These are phyloP conservation scores for Drosophila burlai DNA, from an alignment of 1,140 invertebrate species.

Conservation along the genomic window DNA sequence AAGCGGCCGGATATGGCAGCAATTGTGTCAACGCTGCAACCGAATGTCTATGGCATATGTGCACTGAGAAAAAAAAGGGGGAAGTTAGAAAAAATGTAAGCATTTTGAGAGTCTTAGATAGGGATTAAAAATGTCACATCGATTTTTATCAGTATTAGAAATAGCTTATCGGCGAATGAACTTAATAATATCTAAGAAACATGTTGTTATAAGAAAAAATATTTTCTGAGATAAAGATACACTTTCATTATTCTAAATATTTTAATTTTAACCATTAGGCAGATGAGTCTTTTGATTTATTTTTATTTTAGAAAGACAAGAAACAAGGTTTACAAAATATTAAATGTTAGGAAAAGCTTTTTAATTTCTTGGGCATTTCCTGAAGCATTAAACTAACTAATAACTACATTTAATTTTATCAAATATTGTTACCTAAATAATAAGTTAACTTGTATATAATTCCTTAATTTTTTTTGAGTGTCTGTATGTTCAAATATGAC, in stretches of 20 bases:
- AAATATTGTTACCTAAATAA: neutral
- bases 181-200: neutral
- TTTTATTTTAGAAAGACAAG: neutral
- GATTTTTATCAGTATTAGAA: neutral
- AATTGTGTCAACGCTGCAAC: slow-evolving; percentile 76
- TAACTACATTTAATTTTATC: neutral
- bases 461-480: neutral
- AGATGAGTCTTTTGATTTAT: too few relatives aligned
- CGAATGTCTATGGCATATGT: slow-evolving; percentile 24
- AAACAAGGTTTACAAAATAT: too few relatives aligned
- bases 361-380: too few relatives aligned
- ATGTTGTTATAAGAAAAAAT: neutral
- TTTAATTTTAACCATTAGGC: neutral
- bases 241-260: neutral
- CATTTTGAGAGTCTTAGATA: too few relatives aligned
- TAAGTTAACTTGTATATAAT: neutral
- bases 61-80: neutral
- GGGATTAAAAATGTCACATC: fast-evolving
- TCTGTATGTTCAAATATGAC: slow-evolving; percentile 13
- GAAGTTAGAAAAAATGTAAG: neutral
- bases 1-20: slow-evolving; percentile 82
- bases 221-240: neutral
- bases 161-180: neutral
- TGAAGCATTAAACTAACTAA: neutral
- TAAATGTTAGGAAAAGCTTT: too few relatives aligned